These are phyloP conservation scores for Dicrurus megarhynchus DNA, from an alignment of 2,113 vertebrate species.

Conservation along the genomic window DNA sequence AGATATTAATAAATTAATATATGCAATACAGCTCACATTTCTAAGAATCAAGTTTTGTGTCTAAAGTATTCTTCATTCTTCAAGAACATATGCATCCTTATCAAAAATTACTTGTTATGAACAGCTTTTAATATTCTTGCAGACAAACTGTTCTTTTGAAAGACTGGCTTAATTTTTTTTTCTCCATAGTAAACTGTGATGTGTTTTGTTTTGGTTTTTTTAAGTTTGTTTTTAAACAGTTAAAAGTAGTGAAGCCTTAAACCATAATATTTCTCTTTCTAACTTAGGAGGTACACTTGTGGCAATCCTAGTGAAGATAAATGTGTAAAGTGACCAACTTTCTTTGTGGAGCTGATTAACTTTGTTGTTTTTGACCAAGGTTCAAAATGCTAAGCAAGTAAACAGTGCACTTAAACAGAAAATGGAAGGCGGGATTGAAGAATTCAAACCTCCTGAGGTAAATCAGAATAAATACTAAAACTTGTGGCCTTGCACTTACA, in stretches of 20 bases:
- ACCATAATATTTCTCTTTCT: slow-evolving; percentile 54
- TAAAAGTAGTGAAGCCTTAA: slow-evolving; percentile 63
- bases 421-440: slow-evolving; percentile 92
- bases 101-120: not conserved
- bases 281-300: slow-evolving; percentile 69
- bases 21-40: not conserved
- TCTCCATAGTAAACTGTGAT: not conserved
- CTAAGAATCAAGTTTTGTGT: not conserved
- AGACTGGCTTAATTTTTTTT: not conserved
- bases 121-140: not conserved
- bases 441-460: slow-evolving; percentile 93
- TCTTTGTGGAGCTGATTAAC: slow-evolving; percentile 71
- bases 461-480: slow-evolving; percentile 25
- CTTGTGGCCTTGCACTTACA: not conserved
- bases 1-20: not conserved
- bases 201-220: not conserved
- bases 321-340: slow-evolving; percentile 69
- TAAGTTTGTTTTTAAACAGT: not conserved
- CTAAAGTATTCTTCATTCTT: not conserved
- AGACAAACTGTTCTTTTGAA: slow-evolving; percentile 12
- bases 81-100: not conserved
- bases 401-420: slow-evolving; percentile 97
- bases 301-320: slow-evolving; percentile 70
- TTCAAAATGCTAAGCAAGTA: slow-evolving; percentile 98
- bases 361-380: slow-evolving; percentile 79